Evolutionary conservation across 2,113 vertebrate species (phyloP).

Genomic region (Recurvirostra avosetta): DNA sequence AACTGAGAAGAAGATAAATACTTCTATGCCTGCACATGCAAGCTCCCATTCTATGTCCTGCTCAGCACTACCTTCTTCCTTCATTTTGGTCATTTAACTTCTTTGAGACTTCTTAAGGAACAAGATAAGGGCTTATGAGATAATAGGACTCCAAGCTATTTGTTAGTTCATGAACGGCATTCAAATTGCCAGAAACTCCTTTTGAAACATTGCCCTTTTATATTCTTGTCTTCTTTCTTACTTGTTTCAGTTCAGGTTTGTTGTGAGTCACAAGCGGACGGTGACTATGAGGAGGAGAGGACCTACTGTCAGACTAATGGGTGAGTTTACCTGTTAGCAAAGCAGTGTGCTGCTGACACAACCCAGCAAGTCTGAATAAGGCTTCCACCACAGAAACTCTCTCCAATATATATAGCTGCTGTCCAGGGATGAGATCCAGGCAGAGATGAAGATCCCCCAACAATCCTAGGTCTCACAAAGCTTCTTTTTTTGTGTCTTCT

Average conservation of each 20-base stretch:
- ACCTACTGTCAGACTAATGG: not conserved
- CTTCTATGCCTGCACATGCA: not conserved
- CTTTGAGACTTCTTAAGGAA: not conserved
- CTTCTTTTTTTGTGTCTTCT: slow-evolving; percentile 83
- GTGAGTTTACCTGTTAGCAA: slow-evolving; percentile 81
- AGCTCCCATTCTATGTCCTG: not conserved
- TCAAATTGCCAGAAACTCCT: not conserved
- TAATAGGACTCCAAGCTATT: not conserved
- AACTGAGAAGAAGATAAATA: not conserved
- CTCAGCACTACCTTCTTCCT: not conserved
- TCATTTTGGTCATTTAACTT: not conserved
- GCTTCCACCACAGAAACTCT: slow-evolving; percentile 85
- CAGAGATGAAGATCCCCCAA: slow-evolving; percentile 82
- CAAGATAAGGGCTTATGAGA: not conserved
- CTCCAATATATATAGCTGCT: slow-evolving; percentile 87
- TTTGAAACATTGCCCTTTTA: not conserved
- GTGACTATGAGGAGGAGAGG: not conserved
- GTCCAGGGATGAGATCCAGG: slow-evolving; percentile 92
- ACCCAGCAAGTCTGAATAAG: slow-evolving; percentile 93
- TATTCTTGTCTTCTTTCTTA: not conserved
- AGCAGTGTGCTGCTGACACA: slow-evolving; percentile 91
- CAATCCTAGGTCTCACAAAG: slow-evolving; percentile 78
- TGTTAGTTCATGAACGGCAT: not conserved
- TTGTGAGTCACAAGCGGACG: not conserved
- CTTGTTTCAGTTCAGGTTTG: not conserved